These are phyloP conservation scores for Oceanodroma leucorhoa DNA, from an alignment of 2,797 vertebrate species.

Conservation along the genomic window DNA sequence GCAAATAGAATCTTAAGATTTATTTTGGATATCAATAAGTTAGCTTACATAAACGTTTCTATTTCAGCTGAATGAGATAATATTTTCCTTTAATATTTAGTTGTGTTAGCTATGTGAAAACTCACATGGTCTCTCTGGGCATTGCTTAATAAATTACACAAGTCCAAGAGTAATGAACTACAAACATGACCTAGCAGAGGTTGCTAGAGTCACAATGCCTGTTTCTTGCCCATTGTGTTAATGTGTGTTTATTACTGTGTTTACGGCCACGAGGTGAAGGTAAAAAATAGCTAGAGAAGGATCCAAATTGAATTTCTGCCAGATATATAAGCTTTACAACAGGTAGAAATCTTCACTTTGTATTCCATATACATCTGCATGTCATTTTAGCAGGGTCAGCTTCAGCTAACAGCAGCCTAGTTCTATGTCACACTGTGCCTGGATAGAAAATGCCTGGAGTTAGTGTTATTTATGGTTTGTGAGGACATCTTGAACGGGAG, in stretches of 20 bases:
- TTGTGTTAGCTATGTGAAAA: background rate
- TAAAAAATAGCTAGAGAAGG: background rate
- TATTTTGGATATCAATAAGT: background rate
- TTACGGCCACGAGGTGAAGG: background rate
- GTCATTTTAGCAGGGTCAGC: background rate
- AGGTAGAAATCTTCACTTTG: background rate
- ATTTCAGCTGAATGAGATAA: background rate
- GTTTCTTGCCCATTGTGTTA: background rate
- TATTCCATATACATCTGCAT: background rate
- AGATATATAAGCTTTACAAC: background rate
- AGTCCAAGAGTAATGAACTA: background rate
- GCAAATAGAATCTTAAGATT: background rate
- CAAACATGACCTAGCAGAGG: background rate
- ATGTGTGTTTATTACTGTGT: background rate
- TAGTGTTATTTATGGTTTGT: background rate
- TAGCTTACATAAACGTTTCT: background rate
- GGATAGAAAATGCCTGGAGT: background rate
- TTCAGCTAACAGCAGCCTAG: background rate
- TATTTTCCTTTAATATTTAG: constrained; percentile 40
- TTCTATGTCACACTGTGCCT: fast-evolving
- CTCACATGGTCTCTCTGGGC: background rate
- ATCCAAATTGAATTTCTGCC: background rate
- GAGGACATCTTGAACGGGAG: background rate
- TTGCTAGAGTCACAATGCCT: background rate
- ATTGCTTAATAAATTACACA: constrained; percentile 24